These are phyloP conservation scores for Drosophila kurseongensis DNA, from an alignment of 1,140 invertebrate species.

Conservation along the genomic window DNA sequence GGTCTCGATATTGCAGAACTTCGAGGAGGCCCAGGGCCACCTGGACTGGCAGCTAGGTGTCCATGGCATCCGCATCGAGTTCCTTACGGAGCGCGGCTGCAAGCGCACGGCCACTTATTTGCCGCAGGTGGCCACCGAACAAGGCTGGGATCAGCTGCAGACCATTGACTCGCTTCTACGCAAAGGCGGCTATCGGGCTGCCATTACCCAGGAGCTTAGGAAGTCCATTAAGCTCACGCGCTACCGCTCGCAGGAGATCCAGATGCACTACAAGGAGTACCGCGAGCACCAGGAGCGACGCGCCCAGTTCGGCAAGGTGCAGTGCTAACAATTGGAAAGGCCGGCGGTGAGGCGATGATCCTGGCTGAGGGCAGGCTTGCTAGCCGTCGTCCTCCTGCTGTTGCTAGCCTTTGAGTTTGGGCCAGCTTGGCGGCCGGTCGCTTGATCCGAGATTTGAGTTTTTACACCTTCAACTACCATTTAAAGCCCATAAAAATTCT, in stretches of 20 bases:
- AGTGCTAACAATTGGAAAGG: slow-evolving; percentile 81
- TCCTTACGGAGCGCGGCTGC: slow-evolving; percentile 96
- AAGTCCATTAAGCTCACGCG: slow-evolving; percentile 96
- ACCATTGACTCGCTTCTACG: slow-evolving; percentile 98
- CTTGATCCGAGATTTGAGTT: slow-evolving; percentile 29
- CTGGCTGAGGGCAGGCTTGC: slow-evolving; percentile 69
- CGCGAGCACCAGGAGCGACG: slow-evolving; percentile 80
- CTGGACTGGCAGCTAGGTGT: slow-evolving; percentile 98
- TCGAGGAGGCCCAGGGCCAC: slow-evolving; percentile 97
- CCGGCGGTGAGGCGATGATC: slow-evolving; percentile 62
- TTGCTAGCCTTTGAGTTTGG: slow-evolving; percentile 64
- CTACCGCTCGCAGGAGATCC: slow-evolving; percentile 90
- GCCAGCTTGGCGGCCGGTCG: slow-evolving; percentile 32
- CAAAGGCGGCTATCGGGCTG: slow-evolving; percentile 98
- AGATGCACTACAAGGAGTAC: slow-evolving; percentile 84
- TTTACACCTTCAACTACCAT: background rate
- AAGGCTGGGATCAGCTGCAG: slow-evolving; percentile 99
- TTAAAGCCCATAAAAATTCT: slow-evolving; percentile 3
- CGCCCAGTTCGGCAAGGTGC: slow-evolving; percentile 77
- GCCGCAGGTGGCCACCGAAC: slow-evolving; percentile 98
- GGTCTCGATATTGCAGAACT: slow-evolving; percentile 95
- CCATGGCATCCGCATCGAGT: slow-evolving; percentile 99
- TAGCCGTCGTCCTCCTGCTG: slow-evolving; percentile 60
- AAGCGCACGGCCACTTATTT: slow-evolving; percentile 98
- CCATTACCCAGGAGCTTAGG: slow-evolving; percentile 94